Conservation (phyloP, 2,888 invertebrate species). For the Allygus modestus region DNA sequence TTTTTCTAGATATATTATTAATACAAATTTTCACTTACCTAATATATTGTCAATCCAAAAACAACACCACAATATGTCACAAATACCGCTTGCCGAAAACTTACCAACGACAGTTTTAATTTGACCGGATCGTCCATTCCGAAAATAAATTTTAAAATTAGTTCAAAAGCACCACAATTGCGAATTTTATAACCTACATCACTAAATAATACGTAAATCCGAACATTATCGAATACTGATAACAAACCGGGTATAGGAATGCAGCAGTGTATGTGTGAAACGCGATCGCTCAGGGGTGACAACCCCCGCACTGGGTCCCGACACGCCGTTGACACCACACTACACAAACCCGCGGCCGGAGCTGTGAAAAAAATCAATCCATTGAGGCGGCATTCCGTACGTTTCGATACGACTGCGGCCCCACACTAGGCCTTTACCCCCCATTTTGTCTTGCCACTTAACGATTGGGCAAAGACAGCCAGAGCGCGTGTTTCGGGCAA, state of each 20-base stretch:
- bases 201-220: neutral
- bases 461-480: conserved; percentile 62
- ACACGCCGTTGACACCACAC: neutral
- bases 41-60: conserved; percentile 50
- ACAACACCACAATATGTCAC: conserved; percentile 33
- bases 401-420: conserved; percentile 28
- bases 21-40: conserved; percentile 16
- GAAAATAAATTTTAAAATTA: neutral
- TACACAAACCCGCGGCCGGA: neutral
- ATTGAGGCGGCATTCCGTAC: conserved; percentile 34
- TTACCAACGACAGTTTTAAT: neutral
- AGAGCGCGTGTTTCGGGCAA: neutral
- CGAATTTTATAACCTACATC: neutral
- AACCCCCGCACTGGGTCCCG: neutral
- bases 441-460: conserved; percentile 62
- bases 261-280: neutral
- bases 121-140: neutral
- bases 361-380: conserved; percentile 37
- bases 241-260: neutral
- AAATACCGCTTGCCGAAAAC: neutral
- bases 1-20: too few species aligned
- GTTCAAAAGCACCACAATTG: conserved; percentile 7
- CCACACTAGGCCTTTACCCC: conserved; percentile 57
- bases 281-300: neutral
- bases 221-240: neutral